Percentiles rank a stretch among this genome's conserved stretches.
Evolutionary conservation across 2,888 invertebrate species (phyloP).

Genomic region (Melinopterus prodromus): DNA sequence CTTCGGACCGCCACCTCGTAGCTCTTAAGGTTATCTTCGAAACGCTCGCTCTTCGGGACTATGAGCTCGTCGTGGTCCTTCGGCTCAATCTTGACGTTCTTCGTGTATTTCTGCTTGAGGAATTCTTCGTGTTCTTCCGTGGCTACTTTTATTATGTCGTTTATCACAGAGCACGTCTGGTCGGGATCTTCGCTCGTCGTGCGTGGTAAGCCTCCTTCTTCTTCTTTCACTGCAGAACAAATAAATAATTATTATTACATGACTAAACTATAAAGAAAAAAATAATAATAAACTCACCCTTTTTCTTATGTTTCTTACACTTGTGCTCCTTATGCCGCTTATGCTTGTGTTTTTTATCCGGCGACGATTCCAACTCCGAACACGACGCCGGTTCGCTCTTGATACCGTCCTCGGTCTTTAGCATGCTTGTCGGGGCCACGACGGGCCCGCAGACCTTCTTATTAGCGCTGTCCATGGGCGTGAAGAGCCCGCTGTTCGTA

Average conservation of each 20-base stretch:
- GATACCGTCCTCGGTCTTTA: slow-evolving; percentile 36
- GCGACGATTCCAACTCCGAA: slow-evolving; percentile 49
- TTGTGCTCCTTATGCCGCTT: slow-evolving; percentile 47
- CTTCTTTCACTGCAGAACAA: slow-evolving; percentile 23
- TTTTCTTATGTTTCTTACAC: slow-evolving; percentile 52
- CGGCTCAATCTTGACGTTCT: slow-evolving; percentile 24
- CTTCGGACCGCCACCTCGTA: slow-evolving; percentile 35
- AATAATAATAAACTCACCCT: slow-evolving; percentile 30
- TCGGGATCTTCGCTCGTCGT: slow-evolving; percentile 36
- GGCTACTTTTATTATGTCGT: slow-evolving; percentile 56
- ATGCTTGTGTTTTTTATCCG: slow-evolving; percentile 52
- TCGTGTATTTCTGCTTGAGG: slow-evolving; percentile 33
- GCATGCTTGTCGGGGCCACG: slow-evolving; percentile 50
- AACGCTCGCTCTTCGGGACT: slow-evolving; percentile 35
- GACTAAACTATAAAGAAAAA: too few species aligned
- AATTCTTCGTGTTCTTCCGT: slow-evolving; percentile 55
- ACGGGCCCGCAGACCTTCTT: slow-evolving; percentile 57
- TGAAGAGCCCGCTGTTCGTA: slow-evolving; percentile 38
- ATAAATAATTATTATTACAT: slow-evolving; percentile 21
- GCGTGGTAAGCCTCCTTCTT: slow-evolving; percentile 6
- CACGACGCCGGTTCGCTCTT: slow-evolving; percentile 42
- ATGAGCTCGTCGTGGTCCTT: slow-evolving; percentile 31
- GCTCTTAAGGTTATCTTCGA: slow-evolving; percentile 34
- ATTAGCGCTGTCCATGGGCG: slow-evolving; percentile 45
- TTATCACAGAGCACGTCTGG: slow-evolving; percentile 50